Evolutionary conservation across 2,113 vertebrate species (phyloP).

Genomic region (Nerophis lumbriciformis): DNA sequence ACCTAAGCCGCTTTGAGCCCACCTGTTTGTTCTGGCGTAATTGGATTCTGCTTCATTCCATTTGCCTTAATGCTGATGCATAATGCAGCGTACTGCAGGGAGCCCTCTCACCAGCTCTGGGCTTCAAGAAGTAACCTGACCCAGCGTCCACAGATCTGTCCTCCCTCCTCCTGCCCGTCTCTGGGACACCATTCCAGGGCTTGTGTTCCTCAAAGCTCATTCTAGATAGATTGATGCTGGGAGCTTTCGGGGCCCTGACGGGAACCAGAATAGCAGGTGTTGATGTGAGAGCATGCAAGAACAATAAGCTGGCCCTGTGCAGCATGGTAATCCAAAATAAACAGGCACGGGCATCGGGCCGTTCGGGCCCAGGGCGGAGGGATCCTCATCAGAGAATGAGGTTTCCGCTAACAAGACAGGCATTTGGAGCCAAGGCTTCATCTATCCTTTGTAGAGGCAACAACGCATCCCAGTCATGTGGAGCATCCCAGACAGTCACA

Average conservation of each 20-base stretch:
- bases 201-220: constrained; percentile 54
- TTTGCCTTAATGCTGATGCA: constrained; percentile 70
- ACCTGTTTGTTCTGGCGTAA: constrained; percentile 71
- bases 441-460: constrained; percentile 31
- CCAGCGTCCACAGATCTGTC: constrained; percentile 1
- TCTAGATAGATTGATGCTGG: constrained; percentile 53
- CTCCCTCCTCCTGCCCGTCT: constrained; percentile 12
- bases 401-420: constrained; percentile 28
- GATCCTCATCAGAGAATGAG: constrained; percentile 49
- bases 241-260: constrained; percentile 39
- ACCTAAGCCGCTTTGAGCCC: constrained; percentile 63
- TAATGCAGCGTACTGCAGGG: constrained; percentile 62
- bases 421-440: constrained; percentile 29
- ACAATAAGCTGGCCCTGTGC: constrained; percentile 79
- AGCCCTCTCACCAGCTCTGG: constrained; percentile 55
- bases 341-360: constrained; percentile 69
- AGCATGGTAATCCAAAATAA: constrained; percentile 86
- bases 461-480: constrained; percentile 16
- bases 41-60: constrained; percentile 71
- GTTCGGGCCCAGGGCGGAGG: constrained; percentile 65
- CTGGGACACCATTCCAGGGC: constrained; percentile 44
- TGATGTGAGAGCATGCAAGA: constrained; percentile 50
- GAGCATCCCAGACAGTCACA: constrained; percentile 6
- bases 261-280: constrained; percentile 64
- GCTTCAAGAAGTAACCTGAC: constrained; percentile 56